Evolutionary conservation across 2,888 invertebrate genomes (phyloP).

Genomic region (Netelia inedita): DNA sequence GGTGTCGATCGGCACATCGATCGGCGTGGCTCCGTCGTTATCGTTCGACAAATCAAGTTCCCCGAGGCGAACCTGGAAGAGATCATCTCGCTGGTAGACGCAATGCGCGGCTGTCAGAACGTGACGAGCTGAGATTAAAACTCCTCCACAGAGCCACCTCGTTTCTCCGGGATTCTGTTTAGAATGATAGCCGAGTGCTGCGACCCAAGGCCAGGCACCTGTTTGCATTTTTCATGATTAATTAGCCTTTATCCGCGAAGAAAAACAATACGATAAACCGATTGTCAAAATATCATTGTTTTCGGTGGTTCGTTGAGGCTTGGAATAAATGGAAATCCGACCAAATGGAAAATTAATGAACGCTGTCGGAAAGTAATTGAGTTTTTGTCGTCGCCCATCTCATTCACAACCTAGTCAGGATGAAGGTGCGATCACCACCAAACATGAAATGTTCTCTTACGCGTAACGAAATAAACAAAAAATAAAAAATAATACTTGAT

Average conservation of each 20-base stretch:
- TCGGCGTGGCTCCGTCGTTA: conserved; percentile 88
- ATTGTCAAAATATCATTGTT: no score
- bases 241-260: background rate
- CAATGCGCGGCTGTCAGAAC: conserved; percentile 94
- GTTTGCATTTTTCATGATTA: background rate
- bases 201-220: conserved; percentile 94
- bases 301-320: no score
- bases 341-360: no score
- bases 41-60: conserved; percentile 91
- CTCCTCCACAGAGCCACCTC: conserved; percentile 89
- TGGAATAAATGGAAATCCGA: no score
- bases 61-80: conserved; percentile 91
- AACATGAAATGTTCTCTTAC: no score
- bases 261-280: background rate
- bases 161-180: conserved; percentile 83
- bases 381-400: no score
- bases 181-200: conserved; percentile 89
- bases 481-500: no score
- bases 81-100: conserved; percentile 87
- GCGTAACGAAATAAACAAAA: no score
- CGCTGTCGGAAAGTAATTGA: no score
- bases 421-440: no score
- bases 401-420: no score
- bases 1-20: conserved; percentile 88
- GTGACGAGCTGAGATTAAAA: conserved; percentile 89